A percentile compares a stretch with the other conserved stretches of the same genome.
These are phyloP conservation scores for Lepidonotus clava DNA, from an alignment of 2,888 invertebrate genomes.

Conservation along the genomic window DNA sequence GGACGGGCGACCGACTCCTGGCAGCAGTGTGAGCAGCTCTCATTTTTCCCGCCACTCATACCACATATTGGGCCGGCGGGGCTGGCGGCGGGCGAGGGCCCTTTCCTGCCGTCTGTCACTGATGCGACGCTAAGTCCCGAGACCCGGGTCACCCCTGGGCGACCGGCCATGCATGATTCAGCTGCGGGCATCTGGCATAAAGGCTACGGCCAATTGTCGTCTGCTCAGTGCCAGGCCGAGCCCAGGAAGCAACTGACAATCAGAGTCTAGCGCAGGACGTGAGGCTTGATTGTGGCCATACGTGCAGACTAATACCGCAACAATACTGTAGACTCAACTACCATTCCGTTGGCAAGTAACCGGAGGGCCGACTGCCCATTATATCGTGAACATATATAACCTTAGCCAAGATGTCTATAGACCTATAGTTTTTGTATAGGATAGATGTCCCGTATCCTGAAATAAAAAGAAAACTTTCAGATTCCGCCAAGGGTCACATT, in stretches of 20 bases:
- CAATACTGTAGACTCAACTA: no score
- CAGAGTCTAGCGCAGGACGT: background rate
- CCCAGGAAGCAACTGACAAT: background rate
- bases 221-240: background rate
- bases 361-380: no score
- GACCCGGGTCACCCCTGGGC: background rate
- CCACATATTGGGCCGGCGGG: background rate
- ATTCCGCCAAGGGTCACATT: no score
- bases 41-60: background rate
- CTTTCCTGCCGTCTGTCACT: background rate
- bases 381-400: no score
- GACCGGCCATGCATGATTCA: conserved; percentile 14
- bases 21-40: background rate
- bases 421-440: no score
- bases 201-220: background rate
- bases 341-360: no score
- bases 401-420: no score
- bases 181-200: background rate
- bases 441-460: no score
- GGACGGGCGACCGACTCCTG: no score
- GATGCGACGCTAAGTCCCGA: background rate
- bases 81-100: background rate
- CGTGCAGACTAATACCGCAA: no score
- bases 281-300: background rate
- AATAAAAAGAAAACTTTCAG: no score